Percentiles rank a stretch among this genome's conserved stretches.
These are phyloP conservation scores for Ceraclea dissimilis DNA, from an alignment of 2,888 invertebrate species.

Conservation along the genomic window DNA sequence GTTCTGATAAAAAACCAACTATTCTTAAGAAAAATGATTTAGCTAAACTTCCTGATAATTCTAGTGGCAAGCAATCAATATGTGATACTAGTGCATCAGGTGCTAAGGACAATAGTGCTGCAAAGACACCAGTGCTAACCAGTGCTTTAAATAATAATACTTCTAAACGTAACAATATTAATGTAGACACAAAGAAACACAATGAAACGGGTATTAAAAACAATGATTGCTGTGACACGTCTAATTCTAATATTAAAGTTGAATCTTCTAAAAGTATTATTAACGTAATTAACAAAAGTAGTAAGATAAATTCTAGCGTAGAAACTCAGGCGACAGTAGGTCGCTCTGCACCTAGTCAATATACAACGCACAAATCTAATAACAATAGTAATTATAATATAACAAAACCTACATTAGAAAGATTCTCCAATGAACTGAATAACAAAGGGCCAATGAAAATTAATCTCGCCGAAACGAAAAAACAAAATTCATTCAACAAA, in stretches of 20 bases:
- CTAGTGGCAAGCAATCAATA: neutral
- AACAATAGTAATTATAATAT: neutral
- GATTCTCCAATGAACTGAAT: neutral
- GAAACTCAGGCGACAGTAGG: neutral
- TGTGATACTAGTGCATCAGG: neutral
- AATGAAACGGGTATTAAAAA: constrained; percentile 1
- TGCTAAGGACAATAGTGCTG: neutral
- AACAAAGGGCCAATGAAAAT: neutral
- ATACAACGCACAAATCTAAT: neutral
- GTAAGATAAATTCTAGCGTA: neutral
- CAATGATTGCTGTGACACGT: neutral
- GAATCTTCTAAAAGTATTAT: constrained; percentile 4
- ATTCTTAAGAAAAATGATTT: neutral
- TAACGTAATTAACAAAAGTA: neutral
- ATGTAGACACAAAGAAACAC: constrained; percentile 2
- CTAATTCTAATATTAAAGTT: neutral
- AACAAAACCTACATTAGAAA: too few relatives aligned
- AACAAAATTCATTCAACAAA: neutral
- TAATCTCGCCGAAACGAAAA: constrained; percentile 9
- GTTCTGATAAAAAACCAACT: neutral
- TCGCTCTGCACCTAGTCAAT: constrained; percentile 2
- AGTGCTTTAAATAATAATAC: constrained; percentile 13
- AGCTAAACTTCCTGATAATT: neutral
- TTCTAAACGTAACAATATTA: constrained; percentile 13
- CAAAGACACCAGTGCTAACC: neutral